Percentiles rank a stretch among this genome's conserved stretches.
These are phyloP conservation scores for Helogale parvula DNA, from an alignment of 2,113 vertebrate genomes.

Conservation along the genomic window DNA sequence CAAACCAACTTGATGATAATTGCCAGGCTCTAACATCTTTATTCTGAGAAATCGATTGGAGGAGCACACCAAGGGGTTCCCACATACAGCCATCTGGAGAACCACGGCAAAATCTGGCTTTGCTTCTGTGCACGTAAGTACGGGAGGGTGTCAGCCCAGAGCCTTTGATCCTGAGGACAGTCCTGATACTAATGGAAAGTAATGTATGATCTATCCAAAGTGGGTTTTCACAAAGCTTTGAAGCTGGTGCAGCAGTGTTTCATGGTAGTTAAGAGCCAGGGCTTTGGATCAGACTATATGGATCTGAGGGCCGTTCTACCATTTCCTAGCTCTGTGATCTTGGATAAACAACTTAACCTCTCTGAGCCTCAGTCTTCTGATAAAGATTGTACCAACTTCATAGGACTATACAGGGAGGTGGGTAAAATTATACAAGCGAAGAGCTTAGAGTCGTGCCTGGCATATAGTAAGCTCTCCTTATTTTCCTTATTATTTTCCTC, in stretches of 20 bases:
- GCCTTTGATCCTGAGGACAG: neutral
- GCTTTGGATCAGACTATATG: neutral
- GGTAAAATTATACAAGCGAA: neutral
- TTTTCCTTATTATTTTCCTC: neutral
- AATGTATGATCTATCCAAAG: neutral
- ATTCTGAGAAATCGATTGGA: neutral
- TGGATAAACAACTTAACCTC: neutral
- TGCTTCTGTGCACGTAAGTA: neutral
- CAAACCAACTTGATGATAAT: neutral
- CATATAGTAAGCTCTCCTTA: neutral
- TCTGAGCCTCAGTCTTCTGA: neutral
- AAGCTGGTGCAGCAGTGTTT: neutral
- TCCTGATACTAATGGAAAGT: neutral
- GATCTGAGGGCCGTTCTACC: neutral
- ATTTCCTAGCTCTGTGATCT: neutral
- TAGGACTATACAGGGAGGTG: neutral
- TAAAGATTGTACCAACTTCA: neutral
- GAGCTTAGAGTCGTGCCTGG: neutral
- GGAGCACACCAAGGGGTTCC: neutral
- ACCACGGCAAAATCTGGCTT: neutral
- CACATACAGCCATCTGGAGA: neutral
- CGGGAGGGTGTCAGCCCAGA: neutral
- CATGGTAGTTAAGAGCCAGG: neutral
- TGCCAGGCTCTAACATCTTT: neutral
- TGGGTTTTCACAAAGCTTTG: neutral